Base-by-base conservation (phyloP, 92 coral and sea anemone genomes). In the Galaxea fascicularis region DNA sequence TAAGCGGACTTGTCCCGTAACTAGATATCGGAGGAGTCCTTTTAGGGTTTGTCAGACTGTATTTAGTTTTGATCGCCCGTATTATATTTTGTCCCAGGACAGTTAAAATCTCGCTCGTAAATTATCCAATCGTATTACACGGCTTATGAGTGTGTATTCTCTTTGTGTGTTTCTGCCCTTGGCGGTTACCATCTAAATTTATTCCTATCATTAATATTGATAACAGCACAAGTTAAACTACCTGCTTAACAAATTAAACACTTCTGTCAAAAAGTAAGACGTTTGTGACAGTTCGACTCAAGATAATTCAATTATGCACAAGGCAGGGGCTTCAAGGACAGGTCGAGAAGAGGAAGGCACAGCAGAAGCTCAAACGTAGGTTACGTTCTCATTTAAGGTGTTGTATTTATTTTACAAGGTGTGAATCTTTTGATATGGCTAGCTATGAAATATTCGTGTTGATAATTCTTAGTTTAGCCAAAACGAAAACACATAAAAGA, bases 221-320 rank as follows among this genome's bases (percentile, higher is more conserved):
- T 82, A 35, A 70, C 78, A 82, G 67, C 24, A 69, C 29, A 71
- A 82, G 86, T 82, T 82, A 82, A 82, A 82, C 86, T 82, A 82
- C 86, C 86, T 82, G 86, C 71, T 71, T 71, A 57, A 82, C 78
- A 82, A 82, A 57, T 82, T 70, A 70, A 82, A 71, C 68, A 69
- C 41, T 70, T 24, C 86, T 82, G 86, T 82, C 86, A 82, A 82
- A 82, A 82, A 53, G 86, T 71, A 59, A 1, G 41, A 70, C 41
- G 22, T 56, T 56, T 54, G n/a, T 70, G 78, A 71, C 86, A 82
- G 77, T 58, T 67, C 17, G 78, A 56, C 59, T 82, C 4, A 15
- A 82, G 86, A 56, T 70, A 39, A 54, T 82, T 71, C 86, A 82
- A 82, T 82, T 82, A 82, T 82, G 86, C 71, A 82, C 78, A 82